Evolutionary conservation across 2,888 invertebrate genomes (phyloP), one percentile per base, ranked within the genome.

Genomic region (Mythimna vitellina): DNA sequence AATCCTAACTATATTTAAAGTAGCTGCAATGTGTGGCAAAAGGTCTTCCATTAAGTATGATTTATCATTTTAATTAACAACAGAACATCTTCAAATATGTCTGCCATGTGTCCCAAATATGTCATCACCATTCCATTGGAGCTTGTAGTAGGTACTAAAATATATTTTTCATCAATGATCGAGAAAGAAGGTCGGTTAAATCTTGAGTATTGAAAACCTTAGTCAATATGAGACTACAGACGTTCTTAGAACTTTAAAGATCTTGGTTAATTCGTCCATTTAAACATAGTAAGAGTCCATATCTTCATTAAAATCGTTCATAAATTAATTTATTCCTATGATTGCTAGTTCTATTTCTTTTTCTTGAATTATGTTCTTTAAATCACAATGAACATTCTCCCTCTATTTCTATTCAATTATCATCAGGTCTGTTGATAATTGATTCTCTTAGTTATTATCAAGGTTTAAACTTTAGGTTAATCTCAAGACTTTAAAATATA

Each of bases 81-180:
- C 60, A 46, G 51, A 70, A 76, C 72, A 29, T 80, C 65, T 81
- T 63, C 51, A 61, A 77, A 67, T 58, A 38, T 81, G 82, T 72
- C 66, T 54, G 7, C 72, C 79, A 79, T 77, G n/a, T 79, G 82
- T 77, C 20, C 35, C 53, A 25, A 71, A 62, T 77, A 49, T 81
- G 61, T 57, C 64, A 62, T 22, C 82, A 58, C 64, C 46, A 38
- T 61, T 35, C 20, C n/a, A 46, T 38, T 3, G 7, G 14, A 61
- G 63, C 70, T 62, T 81, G 70, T 76, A 25, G 54, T 38, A 32
- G 22, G 42, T 60, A 58, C 12, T 58, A 5, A 32, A 17, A 46
- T 57, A 8, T 46, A 57, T 58, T 65, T 65, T 62, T 65, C 12
- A 1, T 29, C 57, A 29, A 14, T 32, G 32, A 35, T 51, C 1